These are phyloP conservation scores for Cydia amplana DNA, from an alignment of 1,140 invertebrate genomes.

Conservation along the genomic window DNA sequence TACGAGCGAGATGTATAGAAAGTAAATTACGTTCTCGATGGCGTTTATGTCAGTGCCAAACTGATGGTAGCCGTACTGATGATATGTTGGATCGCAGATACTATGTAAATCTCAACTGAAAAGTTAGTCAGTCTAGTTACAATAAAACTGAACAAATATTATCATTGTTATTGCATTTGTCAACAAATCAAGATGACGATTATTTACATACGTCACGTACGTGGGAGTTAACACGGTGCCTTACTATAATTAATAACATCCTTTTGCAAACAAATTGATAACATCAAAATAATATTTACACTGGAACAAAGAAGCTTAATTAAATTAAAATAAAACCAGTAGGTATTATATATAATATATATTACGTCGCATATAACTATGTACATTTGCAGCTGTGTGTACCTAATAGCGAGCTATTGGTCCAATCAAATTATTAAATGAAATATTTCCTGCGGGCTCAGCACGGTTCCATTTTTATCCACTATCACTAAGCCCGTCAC, in stretches of 20 bases:
- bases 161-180: background rate
- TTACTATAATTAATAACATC: background rate
- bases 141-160: background rate
- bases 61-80: no score
- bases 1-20: no score
- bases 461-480: no score
- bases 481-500: no score
- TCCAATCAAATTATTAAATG: no score
- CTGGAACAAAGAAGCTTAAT: background rate
- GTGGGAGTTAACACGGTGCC: background rate
- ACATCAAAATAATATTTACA: conserved; percentile 6
- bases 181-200: conserved; percentile 1
- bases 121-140: background rate
- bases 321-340: background rate
- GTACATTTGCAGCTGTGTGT: no score
- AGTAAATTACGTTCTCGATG: no score
- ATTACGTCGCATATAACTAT: background rate
- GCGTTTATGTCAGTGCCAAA: no score
- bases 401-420: no score
- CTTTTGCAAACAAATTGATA: conserved; percentile 2
- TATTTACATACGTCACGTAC: background rate
- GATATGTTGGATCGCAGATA: no score
- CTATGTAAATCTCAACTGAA: no score
- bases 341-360: background rate
- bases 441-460: no score